phyloP scores from a whole-genome alignment of 2,113 vertebrate species.

The Phalacrocorax pelagicus region DNA sequence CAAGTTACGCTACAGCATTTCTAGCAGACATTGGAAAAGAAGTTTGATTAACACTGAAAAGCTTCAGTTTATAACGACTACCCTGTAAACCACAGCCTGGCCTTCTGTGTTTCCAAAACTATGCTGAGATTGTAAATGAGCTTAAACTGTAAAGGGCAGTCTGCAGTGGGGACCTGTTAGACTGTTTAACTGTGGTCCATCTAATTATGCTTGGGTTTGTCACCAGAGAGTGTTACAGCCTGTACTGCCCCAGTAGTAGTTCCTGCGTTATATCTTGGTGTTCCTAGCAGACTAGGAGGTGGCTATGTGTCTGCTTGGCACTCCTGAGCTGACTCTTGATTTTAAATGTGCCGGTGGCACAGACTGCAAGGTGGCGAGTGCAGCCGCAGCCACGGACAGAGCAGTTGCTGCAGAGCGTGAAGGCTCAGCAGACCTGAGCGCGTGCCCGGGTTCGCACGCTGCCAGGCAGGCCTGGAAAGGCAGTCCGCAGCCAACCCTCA shows the following conservation, averaged over 20 bases:
- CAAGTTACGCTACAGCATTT: constrained; percentile 35
- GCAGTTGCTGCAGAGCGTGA: neutral
- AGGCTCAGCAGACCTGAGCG: neutral
- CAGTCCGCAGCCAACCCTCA: neutral
- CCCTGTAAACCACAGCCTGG: neutral
- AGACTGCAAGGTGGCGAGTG: neutral
- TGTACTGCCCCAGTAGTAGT: neutral
- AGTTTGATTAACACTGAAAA: constrained; percentile 23
- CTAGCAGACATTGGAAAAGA: constrained; percentile 26
- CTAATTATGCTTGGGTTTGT: neutral
- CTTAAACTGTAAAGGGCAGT: neutral
- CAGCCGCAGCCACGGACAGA: accelerated
- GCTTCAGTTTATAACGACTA: neutral
- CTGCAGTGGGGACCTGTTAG: neutral
- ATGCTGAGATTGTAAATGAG: neutral
- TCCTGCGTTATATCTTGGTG: neutral
- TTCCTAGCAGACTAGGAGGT: neutral
- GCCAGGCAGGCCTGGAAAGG: neutral
- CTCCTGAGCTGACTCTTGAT: neutral
- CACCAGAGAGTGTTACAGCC: neutral
- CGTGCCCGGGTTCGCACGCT: neutral
- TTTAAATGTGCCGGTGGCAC: neutral
- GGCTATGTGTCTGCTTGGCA: neutral
- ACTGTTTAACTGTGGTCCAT: neutral
- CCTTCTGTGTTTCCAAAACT: neutral